Base-by-base conservation (phyloP, 2,888 invertebrate genomes). In the Vesta saturnalis region DNA sequence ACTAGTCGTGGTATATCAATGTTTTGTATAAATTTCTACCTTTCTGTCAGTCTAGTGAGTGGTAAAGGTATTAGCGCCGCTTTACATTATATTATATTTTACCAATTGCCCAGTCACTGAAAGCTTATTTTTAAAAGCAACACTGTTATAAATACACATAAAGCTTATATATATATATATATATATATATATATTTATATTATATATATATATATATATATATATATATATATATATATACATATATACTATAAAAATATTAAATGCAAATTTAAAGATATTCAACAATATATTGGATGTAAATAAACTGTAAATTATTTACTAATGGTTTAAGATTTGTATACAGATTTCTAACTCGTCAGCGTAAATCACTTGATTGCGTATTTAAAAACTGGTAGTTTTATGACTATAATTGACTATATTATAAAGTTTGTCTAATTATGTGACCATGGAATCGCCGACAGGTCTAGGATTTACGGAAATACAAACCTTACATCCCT, bases 231-330 rank as follows among this genome's bases (percentile, higher is more conserved):
- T n/a, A n/a, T n/a, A n/a, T n/a, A n/a, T n/a, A n/a, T n/a, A n/a
- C n/a, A n/a, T n/a, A n/a, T n/a, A n/a, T n/a, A n/a, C n/a, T 15
- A 49, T 18, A 49, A 49, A 49, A 18, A 18, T 39, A 8, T 39
- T 2, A 49, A 15, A 49, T 15, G 10, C 4, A 18, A 49, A 15
- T 49, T 49, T 49, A 49, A 14, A 49, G 47, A 49, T 49, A 49
- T 49, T 49, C 47, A 49, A 49, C 47, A 49, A 18, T 10, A 5
- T 8, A 49, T 3, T 3, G n/a, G 18, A 49, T 49, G 47, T 49
- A 49, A 49, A 49, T 49, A 49, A 49, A 49, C 18, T 49, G 18
- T 49, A 49, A 49, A 49, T 49, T 49, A 15, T 49, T 14, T 10
- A 49, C 8, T 12, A 49, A 8, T 39, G 3, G 6, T 49, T 49